Percentiles rank a stretch among this genome's conserved stretches.
phyloP scores from a whole-genome alignment of 2,113 vertebrate species.

The Boulengeromyrus knoepffleri region DNA sequence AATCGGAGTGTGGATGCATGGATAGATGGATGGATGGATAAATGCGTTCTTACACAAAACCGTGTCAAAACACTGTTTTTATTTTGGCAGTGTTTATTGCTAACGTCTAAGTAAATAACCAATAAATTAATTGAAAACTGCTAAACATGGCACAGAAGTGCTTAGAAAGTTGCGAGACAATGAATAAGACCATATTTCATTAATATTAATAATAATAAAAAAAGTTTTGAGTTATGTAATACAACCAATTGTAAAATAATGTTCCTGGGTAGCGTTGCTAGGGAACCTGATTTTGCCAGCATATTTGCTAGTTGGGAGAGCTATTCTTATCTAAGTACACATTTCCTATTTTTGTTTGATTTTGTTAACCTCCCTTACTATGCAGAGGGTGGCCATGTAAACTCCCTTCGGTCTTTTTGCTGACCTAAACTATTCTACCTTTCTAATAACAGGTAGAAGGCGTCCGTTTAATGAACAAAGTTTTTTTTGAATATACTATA shows the following conservation, averaged over 20 bases:
- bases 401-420: not conserved
- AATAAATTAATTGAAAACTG: not conserved
- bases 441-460: not conserved
- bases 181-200: not conserved
- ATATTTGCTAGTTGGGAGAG: conserved; percentile 3
- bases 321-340: conserved; percentile 4
- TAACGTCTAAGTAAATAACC: not conserved
- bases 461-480: not conserved
- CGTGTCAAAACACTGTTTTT: not conserved
- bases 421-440: not conserved
- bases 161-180: not conserved
- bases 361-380: not conserved
- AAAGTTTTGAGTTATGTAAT: conserved; percentile 7
- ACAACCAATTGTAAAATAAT: conserved; percentile 9
- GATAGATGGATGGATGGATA: not conserved
- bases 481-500: not conserved
- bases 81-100: not conserved
- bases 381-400: not conserved
- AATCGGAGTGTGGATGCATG: not conserved
- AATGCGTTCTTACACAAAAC: not conserved
- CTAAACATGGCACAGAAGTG: not conserved
- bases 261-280: not conserved
- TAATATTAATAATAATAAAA: not conserved
- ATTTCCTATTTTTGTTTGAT: not conserved
- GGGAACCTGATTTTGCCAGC: conserved; percentile 4